These are phyloP conservation scores for Oostethus manadensis DNA, from an alignment of 2,113 vertebrate genomes.

Conservation along the genomic window DNA sequence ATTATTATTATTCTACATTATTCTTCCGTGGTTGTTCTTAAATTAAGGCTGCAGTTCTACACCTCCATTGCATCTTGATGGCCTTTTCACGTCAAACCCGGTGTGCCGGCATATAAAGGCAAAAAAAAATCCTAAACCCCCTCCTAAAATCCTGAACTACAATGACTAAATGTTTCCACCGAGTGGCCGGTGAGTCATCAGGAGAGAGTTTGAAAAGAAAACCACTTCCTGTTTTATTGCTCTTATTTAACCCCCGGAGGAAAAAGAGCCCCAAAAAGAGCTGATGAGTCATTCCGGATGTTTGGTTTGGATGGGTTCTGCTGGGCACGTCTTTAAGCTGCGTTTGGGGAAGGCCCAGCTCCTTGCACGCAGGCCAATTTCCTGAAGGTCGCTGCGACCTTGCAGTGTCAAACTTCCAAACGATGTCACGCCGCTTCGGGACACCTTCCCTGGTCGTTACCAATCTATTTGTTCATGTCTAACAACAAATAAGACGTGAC, in stretches of 20 bases:
- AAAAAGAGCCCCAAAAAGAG: background rate
- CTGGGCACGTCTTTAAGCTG: background rate
- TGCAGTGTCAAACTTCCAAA: too few relatives aligned
- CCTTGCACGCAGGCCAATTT: background rate
- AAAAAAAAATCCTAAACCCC: background rate
- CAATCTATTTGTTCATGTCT: too few relatives aligned
- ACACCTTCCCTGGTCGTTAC: too few relatives aligned
- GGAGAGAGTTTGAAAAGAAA: background rate
- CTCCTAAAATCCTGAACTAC: background rate
- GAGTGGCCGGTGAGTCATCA: slow-evolving; percentile 4
- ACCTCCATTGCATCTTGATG: too few relatives aligned
- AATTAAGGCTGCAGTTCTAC: too few relatives aligned
- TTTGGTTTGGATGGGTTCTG: slow-evolving; percentile 8
- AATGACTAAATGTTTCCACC: slow-evolving; percentile 15
- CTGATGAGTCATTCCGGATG: slow-evolving; percentile 10
- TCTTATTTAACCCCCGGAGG: background rate
- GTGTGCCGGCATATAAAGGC: background rate
- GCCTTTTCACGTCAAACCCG: background rate
- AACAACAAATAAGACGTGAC: too few relatives aligned
- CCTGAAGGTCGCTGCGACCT: too few relatives aligned
- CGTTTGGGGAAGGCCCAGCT: slow-evolving; percentile 5
- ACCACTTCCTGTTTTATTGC: background rate
- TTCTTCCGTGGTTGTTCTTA: too few relatives aligned
- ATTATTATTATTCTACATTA: too few relatives aligned
- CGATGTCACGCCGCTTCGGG: too few relatives aligned